phyloP scores from a whole-genome alignment of 2,113 vertebrate genomes.

The Vireo altiloquus region DNA sequence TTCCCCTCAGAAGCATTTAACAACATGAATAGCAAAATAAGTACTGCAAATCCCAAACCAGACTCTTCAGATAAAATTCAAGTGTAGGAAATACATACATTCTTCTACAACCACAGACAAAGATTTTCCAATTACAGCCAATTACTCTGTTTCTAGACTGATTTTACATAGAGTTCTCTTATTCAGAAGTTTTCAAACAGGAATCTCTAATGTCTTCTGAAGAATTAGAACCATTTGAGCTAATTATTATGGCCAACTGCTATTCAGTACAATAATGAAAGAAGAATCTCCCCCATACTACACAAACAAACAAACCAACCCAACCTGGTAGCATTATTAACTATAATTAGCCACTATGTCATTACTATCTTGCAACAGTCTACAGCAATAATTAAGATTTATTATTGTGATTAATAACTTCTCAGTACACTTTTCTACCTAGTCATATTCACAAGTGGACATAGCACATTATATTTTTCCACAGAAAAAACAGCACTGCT shows the following conservation, averaged over 20 bases:
- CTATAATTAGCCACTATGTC: not conserved
- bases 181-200: not conserved
- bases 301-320: not conserved
- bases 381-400: not conserved
- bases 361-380: not conserved
- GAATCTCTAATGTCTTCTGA: not conserved
- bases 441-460: not conserved
- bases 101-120: not conserved
- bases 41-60: not conserved
- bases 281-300: not conserved
- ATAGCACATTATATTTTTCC: not conserved
- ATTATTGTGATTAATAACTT: not conserved
- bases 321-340: not conserved
- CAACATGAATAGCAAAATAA: not conserved
- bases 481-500: not conserved
- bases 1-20: constrained; percentile 13
- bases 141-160: not conserved
- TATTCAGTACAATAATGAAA: not conserved
- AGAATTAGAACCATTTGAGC: not conserved
- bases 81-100: not conserved
- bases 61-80: not conserved
- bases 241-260: not conserved
- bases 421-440: not conserved
- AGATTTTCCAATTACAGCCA: not conserved
- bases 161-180: not conserved